Evolutionary conservation across 2,888 invertebrate genomes (phyloP).

Genomic region (Dasypogon diadema): DNA sequence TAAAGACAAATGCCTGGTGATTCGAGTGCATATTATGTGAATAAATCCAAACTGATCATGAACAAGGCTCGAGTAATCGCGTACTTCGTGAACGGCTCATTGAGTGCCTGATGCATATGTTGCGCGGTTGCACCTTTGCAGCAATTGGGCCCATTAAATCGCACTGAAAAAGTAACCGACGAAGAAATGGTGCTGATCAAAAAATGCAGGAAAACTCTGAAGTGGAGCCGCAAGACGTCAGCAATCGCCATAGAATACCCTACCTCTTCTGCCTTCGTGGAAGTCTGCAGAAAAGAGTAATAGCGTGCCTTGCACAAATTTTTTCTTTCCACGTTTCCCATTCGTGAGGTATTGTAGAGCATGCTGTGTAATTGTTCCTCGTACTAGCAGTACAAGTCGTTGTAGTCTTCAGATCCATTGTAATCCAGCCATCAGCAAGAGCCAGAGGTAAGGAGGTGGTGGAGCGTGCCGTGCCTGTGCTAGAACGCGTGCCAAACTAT

Average conservation of each 20-base stretch:
- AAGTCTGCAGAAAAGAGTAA: too few relatives aligned
- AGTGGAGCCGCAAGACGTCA: not conserved
- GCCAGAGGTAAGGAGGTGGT: not conserved
- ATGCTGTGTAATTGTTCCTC: not conserved
- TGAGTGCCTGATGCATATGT: not conserved
- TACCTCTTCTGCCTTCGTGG: too few relatives aligned
- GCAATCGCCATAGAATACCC: not conserved
- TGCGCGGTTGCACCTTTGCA: not conserved
- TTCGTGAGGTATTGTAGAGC: not conserved
- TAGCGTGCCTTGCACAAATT: not conserved
- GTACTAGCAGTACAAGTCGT: not conserved
- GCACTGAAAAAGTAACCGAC: not conserved
- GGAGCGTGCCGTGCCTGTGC: not conserved
- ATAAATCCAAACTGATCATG: not conserved
- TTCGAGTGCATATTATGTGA: too few relatives aligned
- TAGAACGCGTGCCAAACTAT: slow-evolving; percentile 36
- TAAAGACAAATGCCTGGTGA: too few relatives aligned
- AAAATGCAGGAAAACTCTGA: not conserved
- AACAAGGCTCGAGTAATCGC: not conserved
- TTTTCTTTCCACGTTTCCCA: not conserved
- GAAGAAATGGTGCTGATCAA: not conserved
- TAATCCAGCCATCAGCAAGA: too few relatives aligned
- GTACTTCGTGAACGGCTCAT: not conserved
- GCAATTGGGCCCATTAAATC: too few relatives aligned
- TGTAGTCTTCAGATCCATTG: too few relatives aligned